phyloP scores from a whole-genome alignment of 1,140 invertebrate species.

The Danaus plexippus region DNA sequence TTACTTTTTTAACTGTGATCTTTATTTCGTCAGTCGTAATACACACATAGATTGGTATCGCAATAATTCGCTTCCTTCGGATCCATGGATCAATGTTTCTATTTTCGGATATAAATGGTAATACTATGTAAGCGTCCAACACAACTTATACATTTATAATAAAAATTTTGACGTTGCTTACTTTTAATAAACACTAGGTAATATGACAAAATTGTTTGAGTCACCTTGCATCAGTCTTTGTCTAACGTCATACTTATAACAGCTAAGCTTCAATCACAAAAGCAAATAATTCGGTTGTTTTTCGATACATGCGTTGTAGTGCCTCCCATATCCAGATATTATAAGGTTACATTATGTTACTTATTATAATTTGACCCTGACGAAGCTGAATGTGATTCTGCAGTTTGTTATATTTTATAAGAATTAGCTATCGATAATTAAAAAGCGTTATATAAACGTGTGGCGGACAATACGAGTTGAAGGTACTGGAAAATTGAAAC shows the following conservation, averaged over 20 bases:
- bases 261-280: constrained; percentile 37
- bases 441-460: too few relatives aligned
- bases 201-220: constrained; percentile 31
- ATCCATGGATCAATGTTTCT: constrained; percentile 7
- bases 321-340: constrained; percentile 3
- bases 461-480: too few relatives aligned
- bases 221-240: constrained; percentile 38
- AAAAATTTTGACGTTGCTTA: too few relatives aligned
- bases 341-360: constrained; percentile 23
- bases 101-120: constrained; percentile 13
- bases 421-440: neutral
- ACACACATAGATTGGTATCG: too few relatives aligned
- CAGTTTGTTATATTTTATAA: constrained; percentile 1
- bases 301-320: constrained; percentile 20
- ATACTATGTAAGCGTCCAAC: too few relatives aligned
- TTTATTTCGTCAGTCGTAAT: neutral
- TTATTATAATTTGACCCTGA: constrained; percentile 25
- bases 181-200: too few relatives aligned
- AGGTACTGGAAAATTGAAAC: too few relatives aligned
- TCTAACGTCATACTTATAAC: constrained; percentile 36
- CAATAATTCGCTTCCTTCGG: constrained; percentile 1
- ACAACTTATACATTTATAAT: too few relatives aligned
- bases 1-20: neutral
- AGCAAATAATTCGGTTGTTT: constrained; percentile 39
- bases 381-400: constrained; percentile 17